Conservation (phyloP, 1,140 invertebrate species). For the Tribolium castaneum region DNA sequence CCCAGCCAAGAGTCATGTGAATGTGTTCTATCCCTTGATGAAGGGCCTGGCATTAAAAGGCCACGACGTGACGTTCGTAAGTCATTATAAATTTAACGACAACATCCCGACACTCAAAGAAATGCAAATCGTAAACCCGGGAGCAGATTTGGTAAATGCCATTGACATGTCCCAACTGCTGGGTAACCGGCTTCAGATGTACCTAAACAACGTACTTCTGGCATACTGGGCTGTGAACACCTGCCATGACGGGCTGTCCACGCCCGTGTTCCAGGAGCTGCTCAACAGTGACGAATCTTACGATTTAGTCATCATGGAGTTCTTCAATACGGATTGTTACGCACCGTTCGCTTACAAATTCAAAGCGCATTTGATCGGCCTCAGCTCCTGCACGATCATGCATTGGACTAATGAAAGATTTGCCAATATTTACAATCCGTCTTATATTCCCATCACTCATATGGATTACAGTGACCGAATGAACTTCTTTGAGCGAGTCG, state of each 20-base stretch:
- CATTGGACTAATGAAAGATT: conserved; percentile 64
- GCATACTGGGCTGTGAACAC: neutral
- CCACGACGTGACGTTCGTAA: conserved; percentile 74
- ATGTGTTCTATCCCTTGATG: conserved; percentile 73
- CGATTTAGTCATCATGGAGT: conserved; percentile 73
- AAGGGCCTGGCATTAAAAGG: conserved; percentile 69
- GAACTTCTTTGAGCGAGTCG: conserved; percentile 69
- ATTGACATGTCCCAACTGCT: conserved; percentile 28
- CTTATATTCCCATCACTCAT: conserved; percentile 69
- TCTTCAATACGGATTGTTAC: conserved; percentile 75
- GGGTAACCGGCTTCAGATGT: neutral
- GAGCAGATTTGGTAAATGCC: neutral
- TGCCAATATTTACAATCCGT: conserved; percentile 68
- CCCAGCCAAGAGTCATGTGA: conserved; percentile 75
- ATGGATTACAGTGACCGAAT: conserved; percentile 65
- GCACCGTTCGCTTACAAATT: conserved; percentile 68
- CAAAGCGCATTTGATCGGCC: conserved; percentile 67
- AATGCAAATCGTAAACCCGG: conserved; percentile 18
- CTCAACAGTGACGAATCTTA: conserved; percentile 59
- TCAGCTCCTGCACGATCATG: conserved; percentile 70
- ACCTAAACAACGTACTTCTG: conserved; percentile 3
- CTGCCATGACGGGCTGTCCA: neutral
- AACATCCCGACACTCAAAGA: conserved; percentile 49
- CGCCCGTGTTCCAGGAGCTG: neutral
- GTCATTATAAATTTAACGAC: conserved; percentile 64